These are phyloP conservation scores for Lepidurus couesii DNA, from an alignment of 1,140 invertebrate species.

Conservation along the genomic window DNA sequence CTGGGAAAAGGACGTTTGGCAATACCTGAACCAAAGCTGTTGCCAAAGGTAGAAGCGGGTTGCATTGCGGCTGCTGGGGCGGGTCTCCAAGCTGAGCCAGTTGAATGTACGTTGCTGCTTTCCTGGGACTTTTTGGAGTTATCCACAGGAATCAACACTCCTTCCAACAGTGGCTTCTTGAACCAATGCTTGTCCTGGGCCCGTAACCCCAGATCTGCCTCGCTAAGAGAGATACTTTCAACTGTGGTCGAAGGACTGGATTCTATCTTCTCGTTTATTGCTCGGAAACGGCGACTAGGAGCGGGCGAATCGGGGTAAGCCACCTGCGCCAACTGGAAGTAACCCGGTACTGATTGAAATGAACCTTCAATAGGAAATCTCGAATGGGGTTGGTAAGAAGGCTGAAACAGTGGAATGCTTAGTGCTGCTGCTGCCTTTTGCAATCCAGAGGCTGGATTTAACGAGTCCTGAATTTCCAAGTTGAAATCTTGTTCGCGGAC, in stretches of 20 bases:
- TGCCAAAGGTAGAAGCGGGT: not conserved
- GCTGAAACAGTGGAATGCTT: not conserved
- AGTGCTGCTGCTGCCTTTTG: not conserved
- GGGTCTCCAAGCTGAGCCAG: not conserved
- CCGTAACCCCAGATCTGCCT: not conserved
- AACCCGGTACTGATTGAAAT: not conserved
- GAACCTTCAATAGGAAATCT: not conserved
- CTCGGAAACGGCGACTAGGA: not conserved
- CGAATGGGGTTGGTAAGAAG: not conserved
- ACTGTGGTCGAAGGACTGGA: not conserved
- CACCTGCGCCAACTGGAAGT: not conserved
- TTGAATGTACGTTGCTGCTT: not conserved
- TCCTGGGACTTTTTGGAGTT: not conserved
- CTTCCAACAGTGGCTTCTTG: slow-evolving; percentile 27
- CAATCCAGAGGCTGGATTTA: not conserved
- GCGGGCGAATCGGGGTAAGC: not conserved
- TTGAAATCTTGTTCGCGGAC: not conserved
- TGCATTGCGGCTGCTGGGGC: not conserved
- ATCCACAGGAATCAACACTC: slow-evolving; percentile 30
- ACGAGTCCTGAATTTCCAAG: not conserved
- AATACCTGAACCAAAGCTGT: slow-evolving; percentile 5
- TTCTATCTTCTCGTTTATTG: not conserved
- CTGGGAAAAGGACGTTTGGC: slow-evolving; percentile 1
- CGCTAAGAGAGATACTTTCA: not conserved
- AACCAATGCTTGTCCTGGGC: slow-evolving; percentile 29